Evolutionary conservation across 2,888 invertebrate genomes (phyloP).

Genomic region (Cloeon dipterum): DNA sequence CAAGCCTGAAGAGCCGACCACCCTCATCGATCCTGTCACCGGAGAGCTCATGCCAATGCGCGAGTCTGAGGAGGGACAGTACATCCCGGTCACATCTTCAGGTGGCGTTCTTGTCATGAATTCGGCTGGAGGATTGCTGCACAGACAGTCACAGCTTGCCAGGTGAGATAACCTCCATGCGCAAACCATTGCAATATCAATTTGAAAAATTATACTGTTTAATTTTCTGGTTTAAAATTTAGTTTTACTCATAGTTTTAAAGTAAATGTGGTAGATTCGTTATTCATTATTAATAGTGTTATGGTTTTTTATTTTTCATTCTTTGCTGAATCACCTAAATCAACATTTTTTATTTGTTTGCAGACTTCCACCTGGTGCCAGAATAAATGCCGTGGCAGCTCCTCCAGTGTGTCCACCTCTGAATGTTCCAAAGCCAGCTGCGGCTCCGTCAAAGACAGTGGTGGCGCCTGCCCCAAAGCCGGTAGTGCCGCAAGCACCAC

Average conservation of each 20-base stretch:
- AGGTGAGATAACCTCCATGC: background rate
- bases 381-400: background rate
- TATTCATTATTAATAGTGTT: too few relatives aligned
- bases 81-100: constrained; percentile 25
- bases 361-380: constrained; percentile 1
- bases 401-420: background rate
- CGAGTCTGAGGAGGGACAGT: constrained; percentile 44
- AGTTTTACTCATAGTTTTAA: too few relatives aligned
- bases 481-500: background rate
- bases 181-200: too few relatives aligned
- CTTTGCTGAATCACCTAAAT: constrained; percentile 1
- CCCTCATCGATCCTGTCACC: constrained; percentile 49
- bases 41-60: constrained; percentile 44
- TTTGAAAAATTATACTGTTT: too few relatives aligned
- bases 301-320: too few relatives aligned
- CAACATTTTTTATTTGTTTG: too few relatives aligned
- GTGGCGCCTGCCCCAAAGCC: background rate
- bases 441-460: background rate
- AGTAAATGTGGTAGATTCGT: too few relatives aligned
- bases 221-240: background rate
- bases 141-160: background rate
- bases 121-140: background rate
- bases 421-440: background rate
- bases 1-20: constrained; percentile 30
- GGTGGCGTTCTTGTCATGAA: background rate